Evolutionary conservation across 2,797 vertebrate genomes (phyloP).

Genomic region (Sebastes kiyomatsui): DNA sequence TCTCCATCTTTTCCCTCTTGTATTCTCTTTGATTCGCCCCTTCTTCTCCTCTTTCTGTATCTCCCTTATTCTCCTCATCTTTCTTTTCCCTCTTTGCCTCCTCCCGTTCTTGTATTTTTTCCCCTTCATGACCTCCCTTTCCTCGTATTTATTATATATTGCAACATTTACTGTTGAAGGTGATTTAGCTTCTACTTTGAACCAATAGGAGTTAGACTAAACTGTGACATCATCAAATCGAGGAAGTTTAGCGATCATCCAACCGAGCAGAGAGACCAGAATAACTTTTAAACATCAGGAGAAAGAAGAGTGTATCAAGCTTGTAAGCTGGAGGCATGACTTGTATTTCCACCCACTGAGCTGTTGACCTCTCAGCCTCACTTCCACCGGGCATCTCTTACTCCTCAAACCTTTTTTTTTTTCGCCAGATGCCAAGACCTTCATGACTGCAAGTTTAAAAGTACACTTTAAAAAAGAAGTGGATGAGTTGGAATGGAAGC

Average conservation of each 20-base stretch:
- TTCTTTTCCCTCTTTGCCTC: neutral
- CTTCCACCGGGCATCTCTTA: neutral
- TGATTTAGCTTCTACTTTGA: neutral
- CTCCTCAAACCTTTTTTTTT: conserved; percentile 1
- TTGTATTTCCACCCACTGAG: conserved; percentile 45
- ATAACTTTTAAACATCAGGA: neutral
- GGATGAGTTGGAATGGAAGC: neutral
- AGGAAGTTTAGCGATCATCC: neutral
- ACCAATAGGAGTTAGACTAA: neutral
- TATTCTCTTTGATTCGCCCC: neutral
- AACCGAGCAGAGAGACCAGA: neutral
- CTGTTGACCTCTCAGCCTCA: conserved; percentile 44
- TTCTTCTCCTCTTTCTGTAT: neutral
- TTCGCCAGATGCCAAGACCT: conserved; percentile 5
- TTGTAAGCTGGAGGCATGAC: conserved; percentile 50
- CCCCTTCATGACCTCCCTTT: fast-evolving
- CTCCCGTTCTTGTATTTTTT: neutral
- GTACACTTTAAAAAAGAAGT: neutral
- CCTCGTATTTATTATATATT: neutral
- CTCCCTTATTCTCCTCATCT: neutral
- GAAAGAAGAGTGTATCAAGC: conserved; percentile 2
- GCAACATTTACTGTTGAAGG: neutral
- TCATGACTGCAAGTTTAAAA: conserved; percentile 15
- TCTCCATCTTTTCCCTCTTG: neutral
- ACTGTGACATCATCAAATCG: neutral